These are phyloP conservation scores for Carpatolechia fugitivella DNA, from an alignment of 2,888 invertebrate genomes.

Conservation along the genomic window DNA sequence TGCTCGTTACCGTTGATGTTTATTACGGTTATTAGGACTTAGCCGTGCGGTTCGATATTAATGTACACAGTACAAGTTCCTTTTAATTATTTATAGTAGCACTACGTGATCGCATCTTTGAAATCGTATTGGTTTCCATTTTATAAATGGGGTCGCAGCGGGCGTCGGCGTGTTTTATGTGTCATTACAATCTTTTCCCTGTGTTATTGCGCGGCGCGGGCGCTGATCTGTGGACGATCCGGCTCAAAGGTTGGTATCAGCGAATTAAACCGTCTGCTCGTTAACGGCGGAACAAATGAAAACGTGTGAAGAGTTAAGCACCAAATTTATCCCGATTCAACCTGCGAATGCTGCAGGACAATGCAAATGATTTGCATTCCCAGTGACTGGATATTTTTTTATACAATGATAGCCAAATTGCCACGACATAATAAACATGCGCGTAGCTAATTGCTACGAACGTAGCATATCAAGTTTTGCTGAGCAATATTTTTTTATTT, in stretches of 20 bases:
- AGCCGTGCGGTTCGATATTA: constrained; percentile 69
- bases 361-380: constrained; percentile 5
- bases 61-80: constrained; percentile 59
- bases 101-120: constrained; percentile 8
- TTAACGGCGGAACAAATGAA: constrained; percentile 50
- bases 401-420: neutral
- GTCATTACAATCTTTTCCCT: constrained; percentile 16
- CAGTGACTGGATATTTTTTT: neutral
- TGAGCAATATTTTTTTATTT: too few species aligned
- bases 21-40: constrained; percentile 78
- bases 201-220: constrained; percentile 31
- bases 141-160: constrained; percentile 1
- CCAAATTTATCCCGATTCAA: constrained; percentile 42
- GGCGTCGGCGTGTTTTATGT: constrained; percentile 13
- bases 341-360: constrained; percentile 27
- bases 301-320: constrained; percentile 49
- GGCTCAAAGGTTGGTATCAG: constrained; percentile 47
- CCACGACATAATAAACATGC: neutral
- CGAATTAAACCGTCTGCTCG: constrained; percentile 55
- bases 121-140: neutral
- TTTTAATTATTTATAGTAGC: constrained; percentile 54
- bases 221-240: constrained; percentile 51
- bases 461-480: too few species aligned
- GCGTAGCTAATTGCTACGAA: constrained; percentile 6
- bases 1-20: constrained; percentile 78